Evolutionary conservation across 2,113 vertebrate genomes (phyloP).

Genomic region (Hypocryptadius cinnamomeus): DNA sequence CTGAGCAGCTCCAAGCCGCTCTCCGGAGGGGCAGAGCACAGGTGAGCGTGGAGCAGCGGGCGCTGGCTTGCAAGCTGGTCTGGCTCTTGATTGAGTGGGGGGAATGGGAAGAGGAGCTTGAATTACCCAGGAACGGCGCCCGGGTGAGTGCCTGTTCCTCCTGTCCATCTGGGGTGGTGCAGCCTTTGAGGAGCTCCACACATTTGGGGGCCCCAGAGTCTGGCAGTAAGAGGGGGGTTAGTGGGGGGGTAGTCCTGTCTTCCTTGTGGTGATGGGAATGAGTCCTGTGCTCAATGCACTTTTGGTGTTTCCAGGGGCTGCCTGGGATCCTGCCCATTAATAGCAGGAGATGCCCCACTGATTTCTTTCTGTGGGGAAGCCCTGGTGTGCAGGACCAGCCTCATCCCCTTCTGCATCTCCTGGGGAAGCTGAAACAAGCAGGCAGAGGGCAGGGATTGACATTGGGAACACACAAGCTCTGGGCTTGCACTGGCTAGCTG

Average conservation of each 20-base stretch:
- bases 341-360: background rate
- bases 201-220: background rate
- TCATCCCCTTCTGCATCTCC: background rate
- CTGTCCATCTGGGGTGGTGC: background rate
- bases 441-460: background rate
- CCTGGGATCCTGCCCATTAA: background rate
- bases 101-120: constrained; percentile 10
- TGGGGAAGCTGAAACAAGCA: background rate
- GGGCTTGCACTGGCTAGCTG: background rate
- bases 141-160: background rate
- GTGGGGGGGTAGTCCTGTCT: background rate
- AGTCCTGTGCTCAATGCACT: background rate
- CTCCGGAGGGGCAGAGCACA: constrained; percentile 38
- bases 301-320: background rate
- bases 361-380: background rate
- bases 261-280: background rate
- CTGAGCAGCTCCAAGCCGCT: background rate
- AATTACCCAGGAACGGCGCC: background rate
- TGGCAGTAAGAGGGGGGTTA: background rate
- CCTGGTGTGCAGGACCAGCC: background rate
- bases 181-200: background rate
- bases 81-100: background rate
- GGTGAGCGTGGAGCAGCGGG: constrained; percentile 19
- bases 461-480: background rate
- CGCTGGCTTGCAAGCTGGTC: background rate